Evolutionary conservation across 2,113 vertebrate genomes (phyloP).

Genomic region (Rhinichthys klamathensis): DNA sequence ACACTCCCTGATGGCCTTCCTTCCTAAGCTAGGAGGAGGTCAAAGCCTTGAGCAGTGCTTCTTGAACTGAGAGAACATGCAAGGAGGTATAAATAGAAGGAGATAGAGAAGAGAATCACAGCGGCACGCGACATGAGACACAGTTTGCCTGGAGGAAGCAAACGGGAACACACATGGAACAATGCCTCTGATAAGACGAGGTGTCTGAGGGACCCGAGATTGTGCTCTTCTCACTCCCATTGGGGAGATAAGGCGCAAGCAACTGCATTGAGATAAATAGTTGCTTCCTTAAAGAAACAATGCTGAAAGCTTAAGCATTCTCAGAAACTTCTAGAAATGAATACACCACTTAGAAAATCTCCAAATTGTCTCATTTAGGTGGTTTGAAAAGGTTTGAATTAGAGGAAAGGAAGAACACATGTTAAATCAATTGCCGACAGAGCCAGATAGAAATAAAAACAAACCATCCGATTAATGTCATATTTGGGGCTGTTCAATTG

Average conservation of each 20-base stretch:
- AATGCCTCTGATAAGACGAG: constrained; percentile 44
- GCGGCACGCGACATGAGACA: constrained; percentile 3
- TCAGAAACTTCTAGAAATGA: not conserved
- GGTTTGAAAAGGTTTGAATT: constrained; percentile 20
- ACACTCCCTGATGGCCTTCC: not conserved
- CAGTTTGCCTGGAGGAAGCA: constrained; percentile 27
- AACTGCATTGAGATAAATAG: not conserved
- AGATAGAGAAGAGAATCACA: constrained; percentile 41
- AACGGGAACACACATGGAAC: not conserved
- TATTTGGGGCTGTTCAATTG: constrained; percentile 44
- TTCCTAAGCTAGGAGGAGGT: constrained; percentile 11
- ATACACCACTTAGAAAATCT: not conserved
- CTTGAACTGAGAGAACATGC: constrained; percentile 16
- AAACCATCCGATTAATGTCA: constrained; percentile 53
- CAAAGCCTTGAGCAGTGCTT: constrained; percentile 6
- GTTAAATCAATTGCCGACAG: constrained; percentile 37
- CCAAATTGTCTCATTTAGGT: not conserved
- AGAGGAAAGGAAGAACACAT: constrained; percentile 39
- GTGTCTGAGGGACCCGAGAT: not conserved
- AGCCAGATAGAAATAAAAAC: constrained; percentile 51
- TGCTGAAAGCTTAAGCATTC: not conserved
- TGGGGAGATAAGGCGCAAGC: not conserved
- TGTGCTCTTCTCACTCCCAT: constrained; percentile 17
- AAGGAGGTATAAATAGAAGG: constrained; percentile 50
- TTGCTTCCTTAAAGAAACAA: not conserved